phyloP scores from a whole-genome alignment of 1,140 invertebrate genomes.

The Venturia canescens region DNA sequence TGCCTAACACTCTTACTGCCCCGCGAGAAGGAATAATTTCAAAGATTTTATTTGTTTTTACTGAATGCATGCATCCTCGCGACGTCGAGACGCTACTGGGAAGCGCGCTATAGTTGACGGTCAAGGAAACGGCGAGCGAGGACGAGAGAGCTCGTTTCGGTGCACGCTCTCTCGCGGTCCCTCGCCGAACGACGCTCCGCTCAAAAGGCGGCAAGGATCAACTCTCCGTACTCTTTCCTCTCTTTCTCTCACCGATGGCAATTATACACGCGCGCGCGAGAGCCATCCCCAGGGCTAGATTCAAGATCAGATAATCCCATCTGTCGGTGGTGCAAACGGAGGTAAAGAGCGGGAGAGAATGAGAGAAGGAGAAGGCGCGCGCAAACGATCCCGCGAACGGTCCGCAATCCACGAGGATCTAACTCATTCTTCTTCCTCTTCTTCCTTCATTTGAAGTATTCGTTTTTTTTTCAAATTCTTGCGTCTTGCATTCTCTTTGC shows the following conservation, averaged over 20 bases:
- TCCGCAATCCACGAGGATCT: constrained; percentile 59
- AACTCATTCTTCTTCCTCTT: constrained; percentile 41
- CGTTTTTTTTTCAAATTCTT: neutral
- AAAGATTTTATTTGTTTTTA: neutral
- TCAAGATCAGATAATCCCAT: constrained; percentile 74
- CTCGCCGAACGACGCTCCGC: neutral
- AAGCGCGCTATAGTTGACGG: constrained; percentile 20
- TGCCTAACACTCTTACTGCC: neutral
- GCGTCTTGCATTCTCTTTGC: neutral
- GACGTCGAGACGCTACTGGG: constrained; percentile 37
- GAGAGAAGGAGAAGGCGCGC: constrained; percentile 48
- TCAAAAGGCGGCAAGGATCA: constrained; percentile 42
- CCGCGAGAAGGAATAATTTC: neutral
- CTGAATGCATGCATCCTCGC: constrained; percentile 10
- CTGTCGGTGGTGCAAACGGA: constrained; percentile 69
- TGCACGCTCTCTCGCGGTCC: neutral
- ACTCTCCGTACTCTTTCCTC: constrained; percentile 21
- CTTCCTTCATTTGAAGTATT: neutral
- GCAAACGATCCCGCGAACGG: constrained; percentile 70
- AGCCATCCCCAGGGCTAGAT: constrained; percentile 70
- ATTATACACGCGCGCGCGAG: constrained; percentile 68
- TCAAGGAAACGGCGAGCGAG: constrained; percentile 26
- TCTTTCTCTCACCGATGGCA: constrained; percentile 64
- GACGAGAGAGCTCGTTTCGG: neutral
- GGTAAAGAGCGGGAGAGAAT: constrained; percentile 37